These are phyloP conservation scores for Eurois occulta DNA, from an alignment of 2,888 invertebrate genomes.

Conservation along the genomic window DNA sequence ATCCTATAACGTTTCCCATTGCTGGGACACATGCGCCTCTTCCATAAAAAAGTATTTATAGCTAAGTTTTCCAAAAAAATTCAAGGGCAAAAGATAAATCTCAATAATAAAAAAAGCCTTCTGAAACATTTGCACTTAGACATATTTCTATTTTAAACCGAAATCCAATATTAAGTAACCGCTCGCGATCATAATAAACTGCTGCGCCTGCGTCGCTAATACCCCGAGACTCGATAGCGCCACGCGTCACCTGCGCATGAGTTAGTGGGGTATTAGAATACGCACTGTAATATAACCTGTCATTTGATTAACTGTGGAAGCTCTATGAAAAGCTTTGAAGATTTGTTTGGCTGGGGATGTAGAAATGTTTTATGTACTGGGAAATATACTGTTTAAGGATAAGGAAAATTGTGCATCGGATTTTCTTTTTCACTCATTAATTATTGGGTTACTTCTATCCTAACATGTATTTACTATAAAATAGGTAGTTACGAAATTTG, in stretches of 20 bases:
- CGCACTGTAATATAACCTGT: constrained; percentile 41
- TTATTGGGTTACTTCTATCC: background rate
- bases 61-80: too few species aligned
- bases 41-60: too few species aligned
- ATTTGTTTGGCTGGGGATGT: constrained; percentile 14
- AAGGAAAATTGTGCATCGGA: background rate
- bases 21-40: too few species aligned
- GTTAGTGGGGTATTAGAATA: constrained; percentile 54
- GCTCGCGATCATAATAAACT: constrained; percentile 26
- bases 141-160: too few species aligned
- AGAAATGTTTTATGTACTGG: background rate
- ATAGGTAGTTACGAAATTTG: too few species aligned
- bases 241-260: constrained; percentile 45
- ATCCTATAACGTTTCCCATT: too few species aligned
- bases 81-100: too few species aligned
- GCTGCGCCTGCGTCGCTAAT: constrained; percentile 16
- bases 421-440: background rate
- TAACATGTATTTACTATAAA: too few species aligned
- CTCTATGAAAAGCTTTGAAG: constrained; percentile 7
- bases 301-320: constrained; percentile 31
- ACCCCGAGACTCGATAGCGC: constrained; percentile 39
- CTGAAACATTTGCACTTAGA: too few species aligned
- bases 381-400: background rate
- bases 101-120: too few species aligned
- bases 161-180: constrained; percentile 1